Evolutionary conservation across 1,140 invertebrate species (phyloP), one percentile per base, ranked within the genome.

Genomic region (Hycleus cichorii): DNA sequence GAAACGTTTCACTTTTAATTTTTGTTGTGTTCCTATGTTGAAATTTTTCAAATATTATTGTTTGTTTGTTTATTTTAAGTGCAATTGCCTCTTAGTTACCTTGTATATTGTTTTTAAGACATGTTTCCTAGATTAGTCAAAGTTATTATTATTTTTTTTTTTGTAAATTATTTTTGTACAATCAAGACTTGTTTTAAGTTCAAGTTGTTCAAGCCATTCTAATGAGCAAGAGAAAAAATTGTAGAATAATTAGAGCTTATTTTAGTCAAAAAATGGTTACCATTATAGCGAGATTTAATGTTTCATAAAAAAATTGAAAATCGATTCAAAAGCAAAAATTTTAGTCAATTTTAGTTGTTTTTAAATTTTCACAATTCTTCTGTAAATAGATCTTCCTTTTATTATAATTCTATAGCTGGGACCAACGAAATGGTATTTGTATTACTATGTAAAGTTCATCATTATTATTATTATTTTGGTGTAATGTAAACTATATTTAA

Each of bases 191-290:
- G 51, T 49, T 49, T 51, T 50, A 49, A 56, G 47, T 60, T 57
- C 59, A 51, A 49, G 48, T 48, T 53, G 47, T 60, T 12, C 12
- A 57, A 46, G 39, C 47, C 45, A 57, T 49, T 12, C 12, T 12
- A 2, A 18, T 18, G 18, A 18, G 32, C 32, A 7, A 32, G 32
- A 32, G 32, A 32, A 32, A 32, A 32, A 60, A 46, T 38, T 49
- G 11, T 60, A 51, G 48, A 26, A 27, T 39, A 60, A 48, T 54
- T 26, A 49, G 47, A 49, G 32, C 7, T 49, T 55, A 50, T 63
- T 65, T 68, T 67, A 68, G 66, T 68, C 66, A 68, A 49, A 59
- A 32, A 32, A 59, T 68, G 66, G 66, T 68, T 68, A 68, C 66
- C 66, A 68, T 65, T 54, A 26, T 44, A 18, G 18, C 18, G 18